Evolutionary conservation across 2,797 vertebrate genomes (phyloP).

Genomic region (Rhinoraja longicauda): DNA sequence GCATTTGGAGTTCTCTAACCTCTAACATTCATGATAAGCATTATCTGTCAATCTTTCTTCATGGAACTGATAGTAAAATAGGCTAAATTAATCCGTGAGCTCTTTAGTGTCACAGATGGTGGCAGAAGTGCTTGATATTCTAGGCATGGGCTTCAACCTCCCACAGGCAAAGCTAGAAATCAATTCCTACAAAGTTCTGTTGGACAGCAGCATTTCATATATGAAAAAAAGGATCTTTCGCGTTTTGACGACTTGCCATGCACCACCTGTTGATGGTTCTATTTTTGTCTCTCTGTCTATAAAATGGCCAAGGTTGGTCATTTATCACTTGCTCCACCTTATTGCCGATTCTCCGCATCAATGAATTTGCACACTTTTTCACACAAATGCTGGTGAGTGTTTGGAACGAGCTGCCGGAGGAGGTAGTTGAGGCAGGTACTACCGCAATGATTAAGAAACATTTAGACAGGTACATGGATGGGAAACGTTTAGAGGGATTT

Average conservation of each 20-base stretch:
- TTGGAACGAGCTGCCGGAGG: no score
- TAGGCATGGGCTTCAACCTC: not conserved
- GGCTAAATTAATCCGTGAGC: not conserved
- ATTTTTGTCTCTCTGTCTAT: not conserved
- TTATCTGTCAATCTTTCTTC: not conserved
- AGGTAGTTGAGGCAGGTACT: no score
- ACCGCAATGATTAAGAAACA: no score
- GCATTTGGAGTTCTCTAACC: not conserved
- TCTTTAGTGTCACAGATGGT: conserved; percentile 1
- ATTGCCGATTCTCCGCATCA: not conserved
- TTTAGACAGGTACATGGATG: no score
- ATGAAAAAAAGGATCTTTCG: not conserved
- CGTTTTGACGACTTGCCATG: not conserved
- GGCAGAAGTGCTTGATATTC: not conserved
- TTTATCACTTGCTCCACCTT: not conserved
- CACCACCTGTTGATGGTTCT: conserved; percentile 21
- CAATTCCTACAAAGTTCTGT: not conserved
- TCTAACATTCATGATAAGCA: conserved; percentile 2
- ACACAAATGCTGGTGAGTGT: no score
- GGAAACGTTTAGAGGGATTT: no score
- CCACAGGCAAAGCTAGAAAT: conserved; percentile 13
- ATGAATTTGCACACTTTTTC: not conserved
- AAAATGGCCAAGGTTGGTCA: not conserved
- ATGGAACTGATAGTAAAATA: not conserved
- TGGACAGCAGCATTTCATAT: not conserved